Evolutionary conservation across 2,113 vertebrate genomes (phyloP).

Genomic region (Rhinolophus ferrumequinum): DNA sequence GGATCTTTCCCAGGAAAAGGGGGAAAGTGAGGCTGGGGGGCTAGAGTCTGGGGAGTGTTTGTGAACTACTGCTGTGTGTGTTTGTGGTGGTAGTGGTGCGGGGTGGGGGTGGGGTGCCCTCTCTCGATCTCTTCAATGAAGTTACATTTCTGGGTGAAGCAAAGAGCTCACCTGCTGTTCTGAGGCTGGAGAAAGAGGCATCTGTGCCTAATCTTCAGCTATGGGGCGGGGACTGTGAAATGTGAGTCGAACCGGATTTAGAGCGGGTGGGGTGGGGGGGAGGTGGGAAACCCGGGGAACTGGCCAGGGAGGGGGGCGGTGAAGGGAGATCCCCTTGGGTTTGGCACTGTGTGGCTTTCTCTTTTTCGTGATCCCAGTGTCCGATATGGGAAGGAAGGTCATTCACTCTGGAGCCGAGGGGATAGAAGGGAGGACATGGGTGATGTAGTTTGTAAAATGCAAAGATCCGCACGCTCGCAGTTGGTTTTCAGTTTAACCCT

Average conservation of each 20-base stretch:
- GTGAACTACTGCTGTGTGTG: neutral
- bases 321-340: neutral
- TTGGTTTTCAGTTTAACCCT: constrained; percentile 17
- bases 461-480: neutral
- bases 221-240: neutral
- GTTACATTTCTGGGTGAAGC: constrained; percentile 72
- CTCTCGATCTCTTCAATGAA: constrained; percentile 53
- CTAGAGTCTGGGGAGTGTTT: neutral
- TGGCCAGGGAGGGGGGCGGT: neutral
- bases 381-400: neutral
- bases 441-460: neutral
- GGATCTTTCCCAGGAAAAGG: neutral
- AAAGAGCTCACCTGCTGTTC: constrained; percentile 72
- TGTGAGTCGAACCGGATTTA: neutral
- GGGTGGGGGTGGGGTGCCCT: neutral
- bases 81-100: neutral
- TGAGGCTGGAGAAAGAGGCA: neutral
- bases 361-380: neutral
- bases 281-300: neutral
- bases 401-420: neutral
- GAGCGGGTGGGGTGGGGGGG: neutral
- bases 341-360: neutral
- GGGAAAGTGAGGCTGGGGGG: neutral
- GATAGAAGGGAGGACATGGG: neutral
- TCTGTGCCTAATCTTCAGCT: neutral